Base-by-base conservation (phyloP, 1,140 invertebrate species). In the Acyrthosiphon pisum region DNA sequence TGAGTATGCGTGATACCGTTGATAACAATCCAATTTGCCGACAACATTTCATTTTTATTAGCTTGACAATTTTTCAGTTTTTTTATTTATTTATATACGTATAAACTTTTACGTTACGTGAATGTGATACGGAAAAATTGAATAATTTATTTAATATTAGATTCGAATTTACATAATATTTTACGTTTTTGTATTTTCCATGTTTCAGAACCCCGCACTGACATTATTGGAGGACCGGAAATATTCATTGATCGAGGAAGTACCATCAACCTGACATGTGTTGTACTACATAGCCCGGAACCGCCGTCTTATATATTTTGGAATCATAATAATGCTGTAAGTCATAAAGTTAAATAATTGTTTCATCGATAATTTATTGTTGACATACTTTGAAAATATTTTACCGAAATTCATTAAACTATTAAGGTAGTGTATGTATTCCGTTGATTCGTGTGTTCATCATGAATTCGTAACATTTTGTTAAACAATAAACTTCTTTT, bases 301-400 rank as follows among this genome's bases (percentile, higher is more conserved):
- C 98, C 98, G 92, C 98, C 98, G 68, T 97, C 97, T 84, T 98
- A 98, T 95, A 98, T 99, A 95, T 98, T 98, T 95, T 99, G 98
- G 98, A 98, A 98, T 96, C 97, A 98, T 95, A 98, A 98, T 95
- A 97, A 98, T 95, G 97, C 97, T 94, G 98, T 98, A 96, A 97
- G 96, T 96, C 94, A 87, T 23, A 68, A 44, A 35, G 14, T 18
- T 76, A 4, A 76, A 23, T 76, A 76, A 68, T 18, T 76, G 6
- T 76, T 20, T n/a, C n/a, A n/a, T 20, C 30, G 14, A 35, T 35
- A n/a, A 76, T 41, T 41, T 41, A 41, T 41, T 41, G 4, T n/a
- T 18, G 14, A 18, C 14, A 68, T 68, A 68, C 11, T 68, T 68
- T 68, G 3, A n/a, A n/a, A 68, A 68, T 14, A n/a, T n/a, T 68